Percentiles rank a stretch among this genome's conserved stretches.
phyloP scores from a whole-genome alignment of 2,113 vertebrate species.

The Osmerus mordax region DNA sequence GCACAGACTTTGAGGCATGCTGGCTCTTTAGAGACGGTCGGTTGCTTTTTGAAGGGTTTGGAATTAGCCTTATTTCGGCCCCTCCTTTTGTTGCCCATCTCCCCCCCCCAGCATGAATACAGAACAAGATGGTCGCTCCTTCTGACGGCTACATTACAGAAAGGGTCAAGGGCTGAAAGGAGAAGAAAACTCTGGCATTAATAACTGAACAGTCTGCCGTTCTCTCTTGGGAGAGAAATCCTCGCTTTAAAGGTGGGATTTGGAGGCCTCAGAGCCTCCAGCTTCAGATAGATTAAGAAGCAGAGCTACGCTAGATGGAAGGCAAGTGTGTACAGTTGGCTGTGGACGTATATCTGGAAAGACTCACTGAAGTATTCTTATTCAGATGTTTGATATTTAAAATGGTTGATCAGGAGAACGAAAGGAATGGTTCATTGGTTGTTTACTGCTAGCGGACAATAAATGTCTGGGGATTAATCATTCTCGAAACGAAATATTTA shows the following conservation, averaged over 20 bases:
- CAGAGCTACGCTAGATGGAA: conserved; percentile 52
- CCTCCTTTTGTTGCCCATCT: background rate
- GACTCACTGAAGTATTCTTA: conserved; percentile 46
- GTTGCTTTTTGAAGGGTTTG: conserved; percentile 32
- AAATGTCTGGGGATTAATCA: conserved; percentile 1
- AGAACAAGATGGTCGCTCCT: conserved; percentile 32
- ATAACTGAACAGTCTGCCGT: conserved; percentile 62
- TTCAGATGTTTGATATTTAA: conserved; percentile 29
- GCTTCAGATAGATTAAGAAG: conserved; percentile 54
- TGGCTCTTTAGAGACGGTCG: conserved; percentile 14
- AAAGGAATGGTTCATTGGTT: background rate
- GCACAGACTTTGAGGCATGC: too few relatives aligned
- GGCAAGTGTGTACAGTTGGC: conserved; percentile 57
- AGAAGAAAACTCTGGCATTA: conserved; percentile 47
- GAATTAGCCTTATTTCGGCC: conserved; percentile 32
- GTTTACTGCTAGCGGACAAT: background rate
- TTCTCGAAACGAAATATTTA: too few relatives aligned
- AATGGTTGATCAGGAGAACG: conserved; percentile 32
- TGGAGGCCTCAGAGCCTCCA: conserved; percentile 55
- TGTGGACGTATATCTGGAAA: conserved; percentile 48
- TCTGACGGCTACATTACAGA: conserved; percentile 55
- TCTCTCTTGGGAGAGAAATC: conserved; percentile 60
- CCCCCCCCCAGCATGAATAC: conserved; percentile 35
- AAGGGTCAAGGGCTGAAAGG: conserved; percentile 48
- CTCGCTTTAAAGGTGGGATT: conserved; percentile 62